Evolutionary conservation across 1,140 invertebrate genomes (phyloP), one percentile per base, ranked within the genome.

Genomic region (Nebria ingens): DNA sequence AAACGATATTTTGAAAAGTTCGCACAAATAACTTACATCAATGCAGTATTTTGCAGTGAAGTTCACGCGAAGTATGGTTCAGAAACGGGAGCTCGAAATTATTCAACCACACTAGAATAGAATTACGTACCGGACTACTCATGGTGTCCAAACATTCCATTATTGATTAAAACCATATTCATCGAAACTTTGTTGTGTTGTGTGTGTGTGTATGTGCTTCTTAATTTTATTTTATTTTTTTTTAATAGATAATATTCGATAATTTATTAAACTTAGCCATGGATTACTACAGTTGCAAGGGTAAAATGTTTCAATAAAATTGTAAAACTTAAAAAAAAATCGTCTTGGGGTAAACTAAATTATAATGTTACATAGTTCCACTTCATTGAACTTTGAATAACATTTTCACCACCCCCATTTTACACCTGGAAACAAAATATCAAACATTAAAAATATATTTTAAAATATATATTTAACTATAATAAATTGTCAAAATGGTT

Each of bases 241-340:
- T n/a, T n/a, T n/a, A 34, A 34, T 34, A 6, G 6, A 9, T 34
- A 9, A 34, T 34, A 34, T 34, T 34, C 25, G 25, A 34, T 34
- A 34, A n/a, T 34, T 34, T 45, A 45, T 12, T 45, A 45, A n/a
- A 45, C 17, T 45, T 45, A 45, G 40, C 40, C 40, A 45, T 45
- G 9, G 17, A 17, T 12, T 12, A 12, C 17, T 45, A 9, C 17
- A 11, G 15, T 45, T 45, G 40, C 17, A 45, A 17, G 40, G 40
- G 17, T 45, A 45, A 45, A 11, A 11, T 45, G 40, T 45, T 4
- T 45, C 17, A 45, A 3, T 3, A 4, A 12, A 17, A 45, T 12
- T 12, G 3, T 45, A 11, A 45, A 45, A 45, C 9, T 17, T 45
- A 12, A 45, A 45, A 45, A 45, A 45, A 45, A 45, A 45, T 45